Evolutionary conservation across 2,888 invertebrate species (phyloP).

Genomic region (Acrobasis consociella): DNA sequence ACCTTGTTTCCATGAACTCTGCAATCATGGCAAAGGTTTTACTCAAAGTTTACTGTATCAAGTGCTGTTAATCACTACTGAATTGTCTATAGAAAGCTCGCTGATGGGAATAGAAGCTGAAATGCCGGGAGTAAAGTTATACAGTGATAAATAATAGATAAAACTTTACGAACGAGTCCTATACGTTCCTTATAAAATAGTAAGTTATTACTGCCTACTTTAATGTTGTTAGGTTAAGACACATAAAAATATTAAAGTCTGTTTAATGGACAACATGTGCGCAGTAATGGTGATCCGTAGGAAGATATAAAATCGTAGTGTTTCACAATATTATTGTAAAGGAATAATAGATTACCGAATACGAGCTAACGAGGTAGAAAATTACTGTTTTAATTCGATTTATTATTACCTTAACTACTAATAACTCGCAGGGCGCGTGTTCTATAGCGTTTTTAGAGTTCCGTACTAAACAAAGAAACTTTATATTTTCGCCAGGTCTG

Average conservation of each 20-base stretch:
- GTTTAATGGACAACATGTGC: not conserved
- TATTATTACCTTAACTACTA: too few species aligned
- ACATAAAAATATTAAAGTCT: not conserved
- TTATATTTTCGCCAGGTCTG: too few species aligned
- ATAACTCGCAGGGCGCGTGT: too few species aligned
- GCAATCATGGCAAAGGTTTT: conserved; percentile 36
- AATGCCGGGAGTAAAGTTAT: conserved; percentile 8
- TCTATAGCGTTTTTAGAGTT: too few species aligned
- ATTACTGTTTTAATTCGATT: too few species aligned
- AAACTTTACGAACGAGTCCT: too few species aligned
- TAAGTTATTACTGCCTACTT: not conserved
- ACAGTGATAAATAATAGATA: too few species aligned
- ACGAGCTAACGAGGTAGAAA: too few species aligned
- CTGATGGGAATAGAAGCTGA: conserved; percentile 34
- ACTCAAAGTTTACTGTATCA: conserved; percentile 25
- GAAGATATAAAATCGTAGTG: not conserved
- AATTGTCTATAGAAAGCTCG: conserved; percentile 57
- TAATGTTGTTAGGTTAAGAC: conserved; percentile 5
- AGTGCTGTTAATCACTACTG: conserved; percentile 29
- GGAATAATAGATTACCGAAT: not conserved
- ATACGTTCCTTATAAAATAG: too few species aligned
- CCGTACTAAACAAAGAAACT: too few species aligned
- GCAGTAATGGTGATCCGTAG: not conserved
- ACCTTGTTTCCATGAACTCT: conserved; percentile 55
- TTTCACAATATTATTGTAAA: not conserved